These are phyloP conservation scores for Fringilla coelebs DNA, from an alignment of 2,797 vertebrate genomes.

Conservation along the genomic window DNA sequence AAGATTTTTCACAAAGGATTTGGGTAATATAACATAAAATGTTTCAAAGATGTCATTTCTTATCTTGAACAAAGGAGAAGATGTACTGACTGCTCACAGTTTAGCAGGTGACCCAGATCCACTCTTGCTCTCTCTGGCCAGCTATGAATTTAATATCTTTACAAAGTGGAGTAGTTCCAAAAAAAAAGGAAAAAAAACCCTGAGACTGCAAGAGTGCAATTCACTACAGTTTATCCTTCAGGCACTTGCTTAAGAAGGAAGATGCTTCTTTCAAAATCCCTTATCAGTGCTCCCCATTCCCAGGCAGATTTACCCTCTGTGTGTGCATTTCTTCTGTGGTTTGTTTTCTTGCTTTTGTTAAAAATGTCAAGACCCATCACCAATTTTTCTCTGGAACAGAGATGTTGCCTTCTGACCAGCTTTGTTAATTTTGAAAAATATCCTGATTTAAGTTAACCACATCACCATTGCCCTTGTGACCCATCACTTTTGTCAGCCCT, in stretches of 20 bases:
- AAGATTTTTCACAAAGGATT: neutral
- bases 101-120: neutral
- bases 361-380: neutral
- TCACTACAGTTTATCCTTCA: neutral
- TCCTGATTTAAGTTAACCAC: neutral
- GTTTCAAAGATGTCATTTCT: neutral
- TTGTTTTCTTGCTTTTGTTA: neutral
- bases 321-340: neutral
- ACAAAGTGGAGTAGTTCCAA: neutral
- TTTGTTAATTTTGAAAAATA: neutral
- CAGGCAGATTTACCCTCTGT: neutral
- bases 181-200: neutral
- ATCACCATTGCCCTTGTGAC: neutral
- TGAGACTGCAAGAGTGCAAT: neutral
- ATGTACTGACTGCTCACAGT: neutral
- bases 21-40: neutral
- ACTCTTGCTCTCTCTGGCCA: neutral
- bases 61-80: neutral
- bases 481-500: neutral
- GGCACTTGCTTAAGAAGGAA: neutral
- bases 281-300: neutral
- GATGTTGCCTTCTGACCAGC: neutral
- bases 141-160: neutral
- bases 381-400: neutral
- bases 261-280: neutral